Percentiles rank a stretch among this genome's conserved stretches.
Conservation (phyloP, 2,797 vertebrate genomes). For the Brachyalestes nurse region DNA sequence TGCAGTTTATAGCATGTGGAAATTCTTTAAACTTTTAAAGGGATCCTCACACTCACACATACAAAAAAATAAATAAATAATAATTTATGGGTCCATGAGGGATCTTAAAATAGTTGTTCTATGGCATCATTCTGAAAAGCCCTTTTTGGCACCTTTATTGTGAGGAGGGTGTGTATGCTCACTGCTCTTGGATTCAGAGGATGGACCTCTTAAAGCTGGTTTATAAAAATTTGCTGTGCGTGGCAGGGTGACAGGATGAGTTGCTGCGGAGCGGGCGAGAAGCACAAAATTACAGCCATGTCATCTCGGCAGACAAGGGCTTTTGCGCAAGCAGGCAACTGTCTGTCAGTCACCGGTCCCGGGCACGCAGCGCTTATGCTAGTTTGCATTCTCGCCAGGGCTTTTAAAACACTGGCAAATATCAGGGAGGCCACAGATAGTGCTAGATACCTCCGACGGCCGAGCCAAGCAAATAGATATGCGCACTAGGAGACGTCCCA, state of each 20-base stretch:
- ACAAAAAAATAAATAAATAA: not conserved
- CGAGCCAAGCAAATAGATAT: slow-evolving; percentile 56
- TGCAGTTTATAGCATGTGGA: not conserved
- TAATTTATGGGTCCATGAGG: not conserved
- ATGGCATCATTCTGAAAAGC: not conserved
- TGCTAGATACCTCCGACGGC: slow-evolving; percentile 70
- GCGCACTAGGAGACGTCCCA: slow-evolving; percentile 45
- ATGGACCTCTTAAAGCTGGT: slow-evolving; percentile 41
- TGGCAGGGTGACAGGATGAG: slow-evolving; percentile 61
- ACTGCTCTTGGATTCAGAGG: slow-evolving; percentile 26
- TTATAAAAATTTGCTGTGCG: slow-evolving; percentile 44
- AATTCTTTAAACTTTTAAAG: too few species aligned
- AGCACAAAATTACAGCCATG: slow-evolving; percentile 75
- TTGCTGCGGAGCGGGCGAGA: slow-evolving; percentile 68
- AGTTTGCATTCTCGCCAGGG: slow-evolving; percentile 72
- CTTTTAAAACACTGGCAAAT: slow-evolving; percentile 74
- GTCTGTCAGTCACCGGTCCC: slow-evolving; percentile 79
- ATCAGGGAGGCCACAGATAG: slow-evolving; percentile 67
- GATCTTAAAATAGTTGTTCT: not conserved
- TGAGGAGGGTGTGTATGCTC: not conserved
- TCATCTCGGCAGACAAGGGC: slow-evolving; percentile 78
- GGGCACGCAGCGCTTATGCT: slow-evolving; percentile 74
- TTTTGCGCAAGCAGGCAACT: slow-evolving; percentile 76
- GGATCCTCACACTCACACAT: too few species aligned
- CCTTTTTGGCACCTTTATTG: not conserved